These are phyloP conservation scores for Rotaria magnacalcarata DNA, from an alignment of 2,888 invertebrate species.

Conservation along the genomic window DNA sequence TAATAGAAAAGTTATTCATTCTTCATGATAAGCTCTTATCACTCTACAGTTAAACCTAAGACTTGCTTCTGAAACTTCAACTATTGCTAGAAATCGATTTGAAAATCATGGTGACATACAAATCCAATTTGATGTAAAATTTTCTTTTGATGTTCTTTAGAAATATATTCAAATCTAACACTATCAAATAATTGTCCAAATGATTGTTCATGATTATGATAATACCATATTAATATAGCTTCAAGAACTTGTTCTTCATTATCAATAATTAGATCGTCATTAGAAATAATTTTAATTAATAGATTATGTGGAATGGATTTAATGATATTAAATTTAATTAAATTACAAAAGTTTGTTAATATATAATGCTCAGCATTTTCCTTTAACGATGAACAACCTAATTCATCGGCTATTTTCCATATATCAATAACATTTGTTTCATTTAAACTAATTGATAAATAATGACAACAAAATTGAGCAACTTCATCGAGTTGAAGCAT, in stretches of 20 bases:
- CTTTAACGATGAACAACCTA: neutral
- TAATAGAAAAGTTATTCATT: no score
- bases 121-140: slow-evolving; percentile 15
- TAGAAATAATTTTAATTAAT: neutral
- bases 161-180: neutral
- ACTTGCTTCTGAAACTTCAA: no score
- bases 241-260: neutral
- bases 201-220: neutral
- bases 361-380: neutral
- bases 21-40: no score
- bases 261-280: slow-evolving; percentile 7
- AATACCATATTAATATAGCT: slow-evolving; percentile 18
- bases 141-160: neutral
- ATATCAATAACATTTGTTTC: slow-evolving; percentile 2
- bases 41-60: no score
- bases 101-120: neutral
- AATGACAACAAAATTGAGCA: slow-evolving; percentile 27
- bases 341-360: neutral
- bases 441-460: slow-evolving; percentile 9
- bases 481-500: slow-evolving; percentile 1
- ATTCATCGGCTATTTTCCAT: slow-evolving; percentile 20
- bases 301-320: neutral
- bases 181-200: neutral
- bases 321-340: neutral
- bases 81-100: no score